Percentiles rank a stretch among this genome's conserved stretches.
phyloP scores from a whole-genome alignment of 2,888 invertebrate species.

The Drosophila diplacantha region DNA sequence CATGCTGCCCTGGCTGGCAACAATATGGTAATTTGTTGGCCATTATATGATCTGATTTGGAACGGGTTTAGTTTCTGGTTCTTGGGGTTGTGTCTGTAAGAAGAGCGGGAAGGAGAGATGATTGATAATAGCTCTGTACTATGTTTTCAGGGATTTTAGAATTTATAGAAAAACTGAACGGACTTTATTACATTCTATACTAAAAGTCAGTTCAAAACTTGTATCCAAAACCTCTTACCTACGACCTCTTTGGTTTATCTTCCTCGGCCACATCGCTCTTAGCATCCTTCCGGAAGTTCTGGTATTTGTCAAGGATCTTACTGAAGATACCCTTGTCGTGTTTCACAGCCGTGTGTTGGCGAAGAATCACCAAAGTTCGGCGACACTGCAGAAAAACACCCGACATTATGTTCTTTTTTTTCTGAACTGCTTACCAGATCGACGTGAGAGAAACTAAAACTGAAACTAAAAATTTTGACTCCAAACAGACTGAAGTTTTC shows the following conservation, averaged over 20 bases:
- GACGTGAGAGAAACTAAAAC: slow-evolving; percentile 1
- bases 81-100: not conserved
- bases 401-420: slow-evolving; percentile 6
- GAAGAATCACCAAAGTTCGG: slow-evolving; percentile 24
- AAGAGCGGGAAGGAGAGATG: not conserved
- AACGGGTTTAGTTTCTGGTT: slow-evolving; percentile 2
- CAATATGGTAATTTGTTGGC: slow-evolving; percentile 37
- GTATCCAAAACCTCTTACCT: slow-evolving; percentile 2
- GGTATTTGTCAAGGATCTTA: slow-evolving; percentile 12
- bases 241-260: slow-evolving; percentile 16
- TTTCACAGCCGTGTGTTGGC: slow-evolving; percentile 5
- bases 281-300: not conserved
- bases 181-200: not conserved
- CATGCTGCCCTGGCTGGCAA: slow-evolving; percentile 30
- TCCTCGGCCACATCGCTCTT: slow-evolving; percentile 1
- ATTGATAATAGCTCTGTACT: not conserved
- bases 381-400: slow-evolving; percentile 25
- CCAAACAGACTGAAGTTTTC: not conserved
- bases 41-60: slow-evolving; percentile 22
- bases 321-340: slow-evolving; percentile 18
- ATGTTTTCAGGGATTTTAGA: too few relatives aligned
- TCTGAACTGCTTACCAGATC: not conserved
- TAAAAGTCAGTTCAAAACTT: not conserved
- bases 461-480: not conserved
- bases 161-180: too few relatives aligned